Base-by-base conservation (phyloP, 2,797 vertebrate genomes). In the Phyllotis vaccarum region DNA sequence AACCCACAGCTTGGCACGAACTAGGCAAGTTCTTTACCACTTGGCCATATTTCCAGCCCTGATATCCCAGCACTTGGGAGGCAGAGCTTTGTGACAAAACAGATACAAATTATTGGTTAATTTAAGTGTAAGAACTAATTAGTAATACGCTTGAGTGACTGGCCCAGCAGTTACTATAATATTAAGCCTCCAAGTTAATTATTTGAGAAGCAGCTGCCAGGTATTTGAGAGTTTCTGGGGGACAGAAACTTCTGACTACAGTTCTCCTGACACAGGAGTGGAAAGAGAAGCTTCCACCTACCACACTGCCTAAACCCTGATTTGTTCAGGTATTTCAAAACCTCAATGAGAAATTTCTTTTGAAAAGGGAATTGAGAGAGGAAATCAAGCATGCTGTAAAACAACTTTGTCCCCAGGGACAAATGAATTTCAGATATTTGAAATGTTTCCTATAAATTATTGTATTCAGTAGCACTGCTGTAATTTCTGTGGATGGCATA, bases 261-360 rank as follows among this genome's bases (percentile, higher is more conserved):
- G 98, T 98, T 99, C 98, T 98, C 96, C 3, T 98, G 99, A 99
- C 98, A 99, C 99, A 99, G 99, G 89, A 13, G 40, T 75, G 21
- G 31, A 75, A 43, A 87, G 76, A 94, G 54, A 54, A 86, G 21
- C 80, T 70, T 2, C 12, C 43, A 76, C 70, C 80, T 70, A 8
- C 21, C 43, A 76, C 70, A 40, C 6, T 3, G 0, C 37, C 46
- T 58, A 29, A 22, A 46, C 29, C 22, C 5, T 52, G 11, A 75
- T 74, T 78, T 79, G 6, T 89, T 86, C 76, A 52, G 56, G 72
- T 29, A 70, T 49, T 81, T 91, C 66, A 89, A 49, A 76, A 24
- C 14, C 66, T 82, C 40, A 11, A 9, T 19, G 37, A 52, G 22
- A 12, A n/a, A 24, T 78, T 86, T 13, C 46, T 89, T n/a, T 37